Conservation (phyloP, 2,888 invertebrate genomes). For the Eulithis prunata region DNA sequence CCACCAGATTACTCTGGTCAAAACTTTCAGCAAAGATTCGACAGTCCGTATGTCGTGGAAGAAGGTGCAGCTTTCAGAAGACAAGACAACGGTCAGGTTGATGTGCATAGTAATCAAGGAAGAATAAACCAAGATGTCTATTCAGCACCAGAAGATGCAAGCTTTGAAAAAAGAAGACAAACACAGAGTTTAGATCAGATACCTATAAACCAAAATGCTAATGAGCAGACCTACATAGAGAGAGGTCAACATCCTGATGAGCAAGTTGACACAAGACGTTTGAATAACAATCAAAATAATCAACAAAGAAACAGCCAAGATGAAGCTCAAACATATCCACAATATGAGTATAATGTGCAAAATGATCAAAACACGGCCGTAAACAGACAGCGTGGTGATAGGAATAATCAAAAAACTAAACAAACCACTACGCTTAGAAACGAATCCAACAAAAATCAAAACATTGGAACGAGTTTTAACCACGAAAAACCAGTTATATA, state of each 20-base stretch:
- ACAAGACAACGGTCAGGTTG: slow-evolving; percentile 3
- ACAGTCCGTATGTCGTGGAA: slow-evolving; percentile 16
- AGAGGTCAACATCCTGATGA: slow-evolving; percentile 5
- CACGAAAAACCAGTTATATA: slow-evolving; percentile 2
- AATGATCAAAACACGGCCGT: neutral
- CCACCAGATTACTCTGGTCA: slow-evolving; percentile 3
- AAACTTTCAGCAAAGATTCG: slow-evolving; percentile 13
- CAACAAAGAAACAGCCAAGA: neutral
- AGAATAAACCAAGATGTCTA: slow-evolving; percentile 3
- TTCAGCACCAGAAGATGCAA: neutral
- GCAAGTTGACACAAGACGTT: neutral
- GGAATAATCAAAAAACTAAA: slow-evolving; percentile 9
- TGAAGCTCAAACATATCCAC: slow-evolving; percentile 10
- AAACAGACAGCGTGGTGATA: neutral
- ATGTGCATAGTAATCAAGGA: slow-evolving; percentile 24
- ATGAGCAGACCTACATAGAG: neutral
- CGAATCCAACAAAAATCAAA: slow-evolving; percentile 7
- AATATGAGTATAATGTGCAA: neutral
- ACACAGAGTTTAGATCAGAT: neutral
- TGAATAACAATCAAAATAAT: slow-evolving; percentile 7
- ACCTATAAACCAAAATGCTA: slow-evolving; percentile 1
- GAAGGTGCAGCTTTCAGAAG: slow-evolving; percentile 29
- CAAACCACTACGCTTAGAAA: neutral
- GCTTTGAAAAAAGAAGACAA: slow-evolving; percentile 5
- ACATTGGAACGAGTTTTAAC: neutral